Percentiles rank a stretch among this genome's conserved stretches.
Conservation (phyloP, 2,113 vertebrate species). For the Coregonus clupeaformis region DNA sequence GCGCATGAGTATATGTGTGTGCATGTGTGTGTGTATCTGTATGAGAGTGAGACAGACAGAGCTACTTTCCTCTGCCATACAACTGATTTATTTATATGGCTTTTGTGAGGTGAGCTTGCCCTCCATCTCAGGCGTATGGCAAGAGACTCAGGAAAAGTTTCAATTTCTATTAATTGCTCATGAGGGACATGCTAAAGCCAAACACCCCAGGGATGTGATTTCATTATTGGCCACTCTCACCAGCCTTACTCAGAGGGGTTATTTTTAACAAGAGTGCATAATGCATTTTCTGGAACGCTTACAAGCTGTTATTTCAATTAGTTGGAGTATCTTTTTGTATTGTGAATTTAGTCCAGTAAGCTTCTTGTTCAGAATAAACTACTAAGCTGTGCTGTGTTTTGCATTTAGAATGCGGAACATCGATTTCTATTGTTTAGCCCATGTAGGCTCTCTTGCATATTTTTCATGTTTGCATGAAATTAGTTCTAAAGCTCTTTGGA, state of each 20-base stretch:
- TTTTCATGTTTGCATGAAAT: slow-evolving; percentile 35
- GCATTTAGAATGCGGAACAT: slow-evolving; percentile 30
- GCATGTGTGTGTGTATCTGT: neutral
- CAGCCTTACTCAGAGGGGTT: slow-evolving; percentile 47
- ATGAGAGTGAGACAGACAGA: slow-evolving; percentile 2
- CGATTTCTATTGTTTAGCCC: slow-evolving; percentile 13
- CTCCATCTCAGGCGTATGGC: slow-evolving; percentile 26
- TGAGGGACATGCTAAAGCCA: slow-evolving; percentile 38
- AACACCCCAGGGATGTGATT: slow-evolving; percentile 50
- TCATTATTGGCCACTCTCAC: slow-evolving; percentile 48
- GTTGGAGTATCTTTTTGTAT: slow-evolving; percentile 37
- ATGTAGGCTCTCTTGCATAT: neutral
- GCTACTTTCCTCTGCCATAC: neutral
- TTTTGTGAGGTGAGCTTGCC: slow-evolving; percentile 28
- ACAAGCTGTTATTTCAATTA: neutral
- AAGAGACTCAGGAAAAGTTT: slow-evolving; percentile 23
- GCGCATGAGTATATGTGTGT: too few species aligned
- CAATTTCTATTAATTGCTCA: slow-evolving; percentile 54
- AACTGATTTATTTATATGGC: neutral
- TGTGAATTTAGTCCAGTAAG: slow-evolving; percentile 43
- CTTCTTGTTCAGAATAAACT: slow-evolving; percentile 30
- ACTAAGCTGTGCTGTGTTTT: slow-evolving; percentile 34
- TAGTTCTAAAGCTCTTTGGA: slow-evolving; percentile 20
- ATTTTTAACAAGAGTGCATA: slow-evolving; percentile 59
- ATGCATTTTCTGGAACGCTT: slow-evolving; percentile 51